phyloP scores from a whole-genome alignment of 1,140 invertebrate species.

The Solenopsis invicta region DNA sequence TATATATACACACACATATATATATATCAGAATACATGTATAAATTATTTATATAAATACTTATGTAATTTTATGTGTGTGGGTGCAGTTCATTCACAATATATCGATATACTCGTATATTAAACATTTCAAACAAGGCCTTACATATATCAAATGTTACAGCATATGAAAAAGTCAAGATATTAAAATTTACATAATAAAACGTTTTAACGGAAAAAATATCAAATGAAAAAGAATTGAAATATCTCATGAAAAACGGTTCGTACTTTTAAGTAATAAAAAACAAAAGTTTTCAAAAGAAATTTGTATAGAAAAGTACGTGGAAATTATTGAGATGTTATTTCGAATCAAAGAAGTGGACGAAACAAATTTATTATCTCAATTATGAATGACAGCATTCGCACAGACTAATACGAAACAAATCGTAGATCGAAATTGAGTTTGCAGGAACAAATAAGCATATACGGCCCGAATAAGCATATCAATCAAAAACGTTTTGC shows the following conservation, averaged over 20 bases:
- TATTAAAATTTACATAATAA: conserved; percentile 11
- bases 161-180: no score
- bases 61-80: neutral
- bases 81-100: neutral
- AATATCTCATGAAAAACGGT: neutral
- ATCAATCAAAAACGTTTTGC: neutral
- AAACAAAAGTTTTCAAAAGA: neutral
- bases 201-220: neutral
- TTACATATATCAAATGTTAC: no score
- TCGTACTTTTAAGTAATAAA: neutral
- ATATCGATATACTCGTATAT: neutral
- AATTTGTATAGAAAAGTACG: neutral
- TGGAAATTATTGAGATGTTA: neutral
- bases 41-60: no score
- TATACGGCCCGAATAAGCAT: neutral
- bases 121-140: neutral
- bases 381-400: neutral
- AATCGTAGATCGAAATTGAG: neutral
- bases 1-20: no score
- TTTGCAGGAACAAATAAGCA: neutral
- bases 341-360: neutral
- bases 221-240: neutral
- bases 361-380: neutral
- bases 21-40: neutral
- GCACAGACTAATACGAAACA: neutral